A percentile compares a stretch with the other conserved stretches of the same genome.
Conservation (phyloP, 2,888 invertebrate genomes). For the Polyommatus icarus region DNA sequence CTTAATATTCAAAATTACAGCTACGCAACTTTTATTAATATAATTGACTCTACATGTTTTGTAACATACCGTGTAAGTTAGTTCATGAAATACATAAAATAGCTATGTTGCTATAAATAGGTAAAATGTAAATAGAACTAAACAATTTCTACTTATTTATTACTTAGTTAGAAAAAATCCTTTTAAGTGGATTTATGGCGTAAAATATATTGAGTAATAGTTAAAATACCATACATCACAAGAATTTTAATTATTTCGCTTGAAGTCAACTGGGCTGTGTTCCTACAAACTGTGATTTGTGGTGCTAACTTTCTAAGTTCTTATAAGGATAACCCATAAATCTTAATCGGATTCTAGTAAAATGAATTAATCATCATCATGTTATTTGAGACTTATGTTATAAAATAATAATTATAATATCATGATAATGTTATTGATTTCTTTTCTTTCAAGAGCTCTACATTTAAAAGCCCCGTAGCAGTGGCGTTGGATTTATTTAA, state of each 20-base stretch:
- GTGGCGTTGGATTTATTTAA: no score
- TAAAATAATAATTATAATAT: no score
- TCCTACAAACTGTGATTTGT: background rate
- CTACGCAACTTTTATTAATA: no score
- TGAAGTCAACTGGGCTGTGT: background rate
- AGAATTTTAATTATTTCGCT: constrained; percentile 15
- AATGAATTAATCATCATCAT: background rate
- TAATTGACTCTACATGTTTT: no score
- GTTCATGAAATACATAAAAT: background rate
- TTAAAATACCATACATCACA: background rate
- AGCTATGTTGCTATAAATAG: background rate
- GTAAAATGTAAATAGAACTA: no score
- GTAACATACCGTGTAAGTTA: no score
- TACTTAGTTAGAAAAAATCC: background rate
- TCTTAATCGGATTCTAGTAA: background rate
- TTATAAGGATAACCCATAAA: background rate
- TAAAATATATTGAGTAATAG: background rate
- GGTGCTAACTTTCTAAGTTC: background rate
- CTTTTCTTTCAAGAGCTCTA: no score
- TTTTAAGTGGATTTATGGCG: background rate
- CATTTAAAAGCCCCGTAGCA: no score
- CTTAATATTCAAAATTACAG: no score
- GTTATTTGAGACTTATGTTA: no score
- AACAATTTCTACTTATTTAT: no score
- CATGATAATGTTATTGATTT: no score